Percentiles rank a stretch among this genome's conserved stretches.
Evolutionary conservation across 2,888 invertebrate species (phyloP).

Genomic region (Eupithecia inturbata): DNA sequence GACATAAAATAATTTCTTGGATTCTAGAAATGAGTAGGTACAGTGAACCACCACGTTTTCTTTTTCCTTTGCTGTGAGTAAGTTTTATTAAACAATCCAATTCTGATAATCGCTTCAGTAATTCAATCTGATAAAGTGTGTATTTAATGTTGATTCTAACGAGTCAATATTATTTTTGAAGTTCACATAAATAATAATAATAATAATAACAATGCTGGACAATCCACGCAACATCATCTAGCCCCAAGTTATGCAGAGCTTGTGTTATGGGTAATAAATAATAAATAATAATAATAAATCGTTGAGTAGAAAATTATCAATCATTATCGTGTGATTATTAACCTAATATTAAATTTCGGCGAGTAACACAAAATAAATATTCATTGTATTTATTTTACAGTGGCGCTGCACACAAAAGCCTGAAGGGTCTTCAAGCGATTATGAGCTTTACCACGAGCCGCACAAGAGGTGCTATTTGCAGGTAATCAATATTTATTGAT

Average conservation of each 20-base stretch:
- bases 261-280: no score
- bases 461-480: slow-evolving; percentile 79
- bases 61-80: no score
- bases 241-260: no score
- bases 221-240: no score
- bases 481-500: slow-evolving; percentile 54
- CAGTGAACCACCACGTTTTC: no score
- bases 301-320: not conserved
- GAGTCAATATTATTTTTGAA: no score
- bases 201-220: no score
- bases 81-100: no score
- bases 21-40: no score
- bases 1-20: no score
- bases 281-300: no score
- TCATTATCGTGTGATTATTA: not conserved
- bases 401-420: slow-evolving; percentile 77
- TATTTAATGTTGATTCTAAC: no score
- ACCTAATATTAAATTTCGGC: not conserved
- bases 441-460: slow-evolving; percentile 78
- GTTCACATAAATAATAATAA: not conserved
- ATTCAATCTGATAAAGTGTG: not conserved
- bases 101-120: not conserved
- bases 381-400: slow-evolving; percentile 50
- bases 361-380: slow-evolving; percentile 4
- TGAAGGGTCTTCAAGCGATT: slow-evolving; percentile 78